phyloP scores from a whole-genome alignment of 2,113 vertebrate species.

The Antechinus flavipes region DNA sequence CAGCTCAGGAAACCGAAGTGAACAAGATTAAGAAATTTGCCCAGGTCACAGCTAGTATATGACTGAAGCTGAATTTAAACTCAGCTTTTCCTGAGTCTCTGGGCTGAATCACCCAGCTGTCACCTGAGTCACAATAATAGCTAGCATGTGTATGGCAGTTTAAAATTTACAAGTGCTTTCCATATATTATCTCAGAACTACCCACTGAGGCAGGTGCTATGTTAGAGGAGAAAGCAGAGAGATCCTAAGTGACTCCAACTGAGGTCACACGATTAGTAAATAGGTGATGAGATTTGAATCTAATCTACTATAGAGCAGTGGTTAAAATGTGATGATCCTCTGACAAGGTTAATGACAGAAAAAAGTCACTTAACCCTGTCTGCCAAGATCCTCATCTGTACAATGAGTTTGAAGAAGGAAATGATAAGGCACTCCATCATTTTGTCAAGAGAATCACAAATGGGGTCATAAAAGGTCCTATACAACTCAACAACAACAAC shows the following conservation, averaged over 20 bases:
- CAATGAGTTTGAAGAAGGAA: background rate
- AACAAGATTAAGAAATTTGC: background rate
- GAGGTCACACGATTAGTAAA: background rate
- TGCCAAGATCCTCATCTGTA: background rate
- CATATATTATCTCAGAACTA: background rate
- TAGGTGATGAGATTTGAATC: background rate
- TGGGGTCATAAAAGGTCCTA: background rate
- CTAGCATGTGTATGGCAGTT: background rate
- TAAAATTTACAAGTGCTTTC: background rate
- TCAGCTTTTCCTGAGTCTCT: background rate
- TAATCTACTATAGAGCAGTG: background rate
- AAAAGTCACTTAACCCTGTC: background rate
- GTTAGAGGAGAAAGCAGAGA: background rate
- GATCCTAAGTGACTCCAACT: background rate
- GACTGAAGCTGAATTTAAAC: background rate
- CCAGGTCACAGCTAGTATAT: background rate
- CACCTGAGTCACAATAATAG: background rate
- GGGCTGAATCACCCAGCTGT: accelerated
- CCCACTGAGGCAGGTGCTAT: background rate
- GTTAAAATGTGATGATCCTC: background rate
- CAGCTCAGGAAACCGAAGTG: background rate
- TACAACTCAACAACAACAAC: background rate
- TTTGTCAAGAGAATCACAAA: background rate
- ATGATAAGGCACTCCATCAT: background rate
- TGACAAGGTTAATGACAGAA: background rate